Conservation (phyloP, 2,888 invertebrate genomes). For the Bombyx huttoni region DNA sequence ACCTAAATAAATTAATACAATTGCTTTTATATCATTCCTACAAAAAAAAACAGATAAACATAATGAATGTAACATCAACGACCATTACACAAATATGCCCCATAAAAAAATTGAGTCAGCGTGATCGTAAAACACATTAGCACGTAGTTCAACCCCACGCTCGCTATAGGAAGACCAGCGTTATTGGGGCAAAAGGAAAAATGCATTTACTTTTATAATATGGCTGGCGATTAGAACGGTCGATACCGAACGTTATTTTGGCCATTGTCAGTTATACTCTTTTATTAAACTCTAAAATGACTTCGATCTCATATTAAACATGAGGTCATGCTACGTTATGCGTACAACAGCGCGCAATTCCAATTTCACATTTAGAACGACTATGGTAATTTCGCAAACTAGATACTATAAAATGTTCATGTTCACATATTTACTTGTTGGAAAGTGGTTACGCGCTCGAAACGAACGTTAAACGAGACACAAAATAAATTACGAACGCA, state of each 20-base stretch:
- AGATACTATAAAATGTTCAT: not conserved
- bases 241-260: constrained; percentile 24
- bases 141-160: constrained; percentile 48
- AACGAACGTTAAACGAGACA: not conserved
- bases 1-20: no score
- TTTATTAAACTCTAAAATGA: constrained; percentile 28
- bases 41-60: constrained; percentile 7
- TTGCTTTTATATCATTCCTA: not conserved
- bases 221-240: constrained; percentile 41
- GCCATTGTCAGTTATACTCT: constrained; percentile 32
- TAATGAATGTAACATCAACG: constrained; percentile 22
- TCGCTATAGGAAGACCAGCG: constrained; percentile 20
- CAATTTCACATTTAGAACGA: not conserved
- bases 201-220: constrained; percentile 67
- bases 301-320: no score
- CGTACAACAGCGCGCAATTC: not conserved
- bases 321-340: not conserved
- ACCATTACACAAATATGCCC: constrained; percentile 25
- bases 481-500: not conserved
- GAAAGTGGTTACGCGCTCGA: not conserved
- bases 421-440: not conserved
- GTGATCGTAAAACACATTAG: constrained; percentile 59
- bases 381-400: not conserved
- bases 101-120: constrained; percentile 14
- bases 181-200: constrained; percentile 51